These are phyloP conservation scores for Ladona fulva DNA, from an alignment of 1,140 invertebrate genomes.

Conservation along the genomic window DNA sequence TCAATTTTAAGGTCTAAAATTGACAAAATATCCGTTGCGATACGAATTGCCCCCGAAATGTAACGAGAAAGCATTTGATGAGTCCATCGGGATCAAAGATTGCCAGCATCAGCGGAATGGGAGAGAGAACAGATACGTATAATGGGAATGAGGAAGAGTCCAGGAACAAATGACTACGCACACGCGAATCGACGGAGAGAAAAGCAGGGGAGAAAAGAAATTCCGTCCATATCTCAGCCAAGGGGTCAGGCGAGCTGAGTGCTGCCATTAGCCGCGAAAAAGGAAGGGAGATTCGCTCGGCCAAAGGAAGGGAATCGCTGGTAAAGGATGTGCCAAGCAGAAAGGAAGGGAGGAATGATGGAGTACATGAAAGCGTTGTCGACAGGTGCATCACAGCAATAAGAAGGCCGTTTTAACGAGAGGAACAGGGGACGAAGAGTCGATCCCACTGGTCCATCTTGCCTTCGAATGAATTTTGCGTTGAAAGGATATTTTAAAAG, in stretches of 20 bases:
- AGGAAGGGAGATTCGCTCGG: too few species aligned
- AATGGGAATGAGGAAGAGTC: neutral
- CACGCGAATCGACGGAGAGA: slow-evolving; percentile 1
- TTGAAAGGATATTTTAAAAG: too few species aligned
- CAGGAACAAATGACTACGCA: neutral
- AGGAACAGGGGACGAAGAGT: too few species aligned
- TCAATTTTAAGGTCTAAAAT: too few species aligned
- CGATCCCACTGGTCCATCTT: too few species aligned
- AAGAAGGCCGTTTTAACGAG: too few species aligned
- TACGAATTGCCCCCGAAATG: too few species aligned
- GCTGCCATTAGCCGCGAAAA: neutral
- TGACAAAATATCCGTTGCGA: too few species aligned
- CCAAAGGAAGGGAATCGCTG: neutral
- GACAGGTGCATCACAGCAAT: neutral
- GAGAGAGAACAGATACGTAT: neutral
- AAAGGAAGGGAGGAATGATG: neutral
- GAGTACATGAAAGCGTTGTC: neutral
- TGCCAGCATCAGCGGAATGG: neutral
- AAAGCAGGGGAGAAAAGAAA: neutral
- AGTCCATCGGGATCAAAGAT: neutral
- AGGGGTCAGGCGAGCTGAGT: neutral
- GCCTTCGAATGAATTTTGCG: too few species aligned
- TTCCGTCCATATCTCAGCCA: neutral
- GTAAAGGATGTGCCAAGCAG: neutral
- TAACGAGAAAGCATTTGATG: neutral